phyloP scores from a whole-genome alignment of 1,140 invertebrate species.

The Brachionus calyciflorus region DNA sequence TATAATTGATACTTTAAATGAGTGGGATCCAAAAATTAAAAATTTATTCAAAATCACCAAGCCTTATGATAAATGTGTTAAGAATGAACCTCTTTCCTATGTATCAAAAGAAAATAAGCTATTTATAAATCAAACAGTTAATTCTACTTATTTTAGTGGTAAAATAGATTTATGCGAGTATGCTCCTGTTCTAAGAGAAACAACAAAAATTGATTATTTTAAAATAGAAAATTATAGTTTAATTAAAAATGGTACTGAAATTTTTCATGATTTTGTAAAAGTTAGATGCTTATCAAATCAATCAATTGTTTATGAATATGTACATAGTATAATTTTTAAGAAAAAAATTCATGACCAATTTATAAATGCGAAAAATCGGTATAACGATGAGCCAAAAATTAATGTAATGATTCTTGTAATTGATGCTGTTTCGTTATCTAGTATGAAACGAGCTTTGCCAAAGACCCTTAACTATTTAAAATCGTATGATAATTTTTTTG shows the following conservation, averaged over 20 bases:
- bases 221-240: neutral
- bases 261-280: conserved; percentile 12
- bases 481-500: conserved; percentile 6
- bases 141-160: conserved; percentile 10
- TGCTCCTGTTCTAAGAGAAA: neutral
- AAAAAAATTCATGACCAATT: neutral
- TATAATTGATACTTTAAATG: neutral
- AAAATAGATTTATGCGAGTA: neutral
- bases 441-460: conserved; percentile 15
- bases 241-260: neutral
- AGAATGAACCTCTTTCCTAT: neutral
- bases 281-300: neutral
- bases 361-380: neutral
- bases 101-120: neutral
- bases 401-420: conserved; percentile 34
- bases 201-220: neutral
- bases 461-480: conserved; percentile 35
- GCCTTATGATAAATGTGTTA: neutral
- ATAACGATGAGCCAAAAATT: neutral
- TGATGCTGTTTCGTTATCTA: neutral
- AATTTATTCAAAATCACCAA: neutral
- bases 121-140: conserved; percentile 18
- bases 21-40: conserved; percentile 13
- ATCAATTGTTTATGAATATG: conserved; percentile 17
- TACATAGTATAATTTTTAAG: conserved; percentile 3